Conservation (phyloP, 2,113 vertebrate species). For the Chlorodrepanis virens region DNA sequence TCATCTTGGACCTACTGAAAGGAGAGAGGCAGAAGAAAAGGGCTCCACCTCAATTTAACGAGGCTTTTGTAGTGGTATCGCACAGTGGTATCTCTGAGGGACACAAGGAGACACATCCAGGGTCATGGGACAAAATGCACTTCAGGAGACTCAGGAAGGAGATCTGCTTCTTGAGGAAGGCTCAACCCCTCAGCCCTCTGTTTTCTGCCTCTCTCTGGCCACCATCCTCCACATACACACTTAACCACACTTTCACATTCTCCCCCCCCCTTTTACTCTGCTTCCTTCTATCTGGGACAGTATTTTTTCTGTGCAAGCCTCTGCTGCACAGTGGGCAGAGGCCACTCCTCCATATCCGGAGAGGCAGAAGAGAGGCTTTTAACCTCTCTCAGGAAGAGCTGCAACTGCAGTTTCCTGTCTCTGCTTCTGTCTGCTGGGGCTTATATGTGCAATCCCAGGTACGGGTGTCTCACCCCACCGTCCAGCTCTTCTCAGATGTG, state of each 20-base stretch:
- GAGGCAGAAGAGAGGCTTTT: neutral
- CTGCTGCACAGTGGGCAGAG: slow-evolving; percentile 9
- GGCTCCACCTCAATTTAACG: neutral
- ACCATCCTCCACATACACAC: neutral
- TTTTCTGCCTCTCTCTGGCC: neutral
- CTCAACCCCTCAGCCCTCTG: neutral
- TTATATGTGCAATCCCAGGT: neutral
- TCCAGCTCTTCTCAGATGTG: neutral
- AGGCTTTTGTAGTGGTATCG: neutral
- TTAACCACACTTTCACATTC: neutral
- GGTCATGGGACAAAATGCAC: neutral
- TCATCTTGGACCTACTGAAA: neutral
- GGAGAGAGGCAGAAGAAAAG: neutral
- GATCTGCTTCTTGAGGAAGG: neutral
- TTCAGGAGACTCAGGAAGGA: neutral
- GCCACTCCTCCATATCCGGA: slow-evolving; percentile 22
- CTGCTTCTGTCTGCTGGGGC: neutral
- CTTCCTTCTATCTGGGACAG: neutral
- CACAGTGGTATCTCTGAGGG: neutral
- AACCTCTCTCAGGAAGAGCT: slow-evolving; percentile 19
- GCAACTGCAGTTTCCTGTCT: slow-evolving; percentile 8
- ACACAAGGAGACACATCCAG: neutral
- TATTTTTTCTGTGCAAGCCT: neutral
- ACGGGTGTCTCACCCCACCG: neutral
- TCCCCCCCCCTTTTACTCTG: neutral